phyloP scores from a whole-genome alignment of 1,140 invertebrate genomes.

The Drosophila ambigua region DNA sequence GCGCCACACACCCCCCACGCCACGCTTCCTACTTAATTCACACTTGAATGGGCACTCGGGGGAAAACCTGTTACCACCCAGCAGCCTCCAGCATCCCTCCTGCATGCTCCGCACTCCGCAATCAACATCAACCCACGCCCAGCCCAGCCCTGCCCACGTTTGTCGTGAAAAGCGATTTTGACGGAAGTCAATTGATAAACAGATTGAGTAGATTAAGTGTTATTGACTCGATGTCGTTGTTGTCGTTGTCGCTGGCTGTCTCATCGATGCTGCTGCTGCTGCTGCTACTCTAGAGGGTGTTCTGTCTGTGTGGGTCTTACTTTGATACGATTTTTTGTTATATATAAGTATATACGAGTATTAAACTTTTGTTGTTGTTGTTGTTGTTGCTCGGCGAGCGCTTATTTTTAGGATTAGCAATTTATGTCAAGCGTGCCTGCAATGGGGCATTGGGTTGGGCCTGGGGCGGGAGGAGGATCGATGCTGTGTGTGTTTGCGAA shows the following conservation, averaged over 20 bases:
- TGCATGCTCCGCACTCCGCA: constrained; percentile 11
- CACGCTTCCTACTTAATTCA: constrained; percentile 50
- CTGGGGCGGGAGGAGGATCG: constrained; percentile 24
- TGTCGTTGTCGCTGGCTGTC: constrained; percentile 10
- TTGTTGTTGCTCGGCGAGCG: constrained; percentile 16
- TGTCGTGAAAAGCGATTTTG: constrained; percentile 70
- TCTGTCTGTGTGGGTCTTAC: constrained; percentile 8
- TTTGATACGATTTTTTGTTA: constrained; percentile 8
- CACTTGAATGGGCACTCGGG: constrained; percentile 51
- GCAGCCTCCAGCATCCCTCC: neutral
- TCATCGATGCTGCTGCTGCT: neutral
- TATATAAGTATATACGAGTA: constrained; percentile 1
- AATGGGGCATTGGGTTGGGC: constrained; percentile 10
- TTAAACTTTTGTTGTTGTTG: constrained; percentile 1
- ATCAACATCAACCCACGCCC: constrained; percentile 50
- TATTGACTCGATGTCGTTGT: constrained; percentile 60
- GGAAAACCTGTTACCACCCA: neutral
- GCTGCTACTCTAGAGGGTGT: neutral
- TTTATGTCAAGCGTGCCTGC: constrained; percentile 45
- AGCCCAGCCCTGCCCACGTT: constrained; percentile 14
- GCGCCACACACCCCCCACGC: constrained; percentile 9
- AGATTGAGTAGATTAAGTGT: constrained; percentile 77
- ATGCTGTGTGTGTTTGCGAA: constrained; percentile 17
- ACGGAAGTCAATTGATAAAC: constrained; percentile 77
- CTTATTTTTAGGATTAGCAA: constrained; percentile 61